Evolutionary conservation across 2,888 invertebrate species (phyloP).

Genomic region (Xestia rhomboidea): DNA sequence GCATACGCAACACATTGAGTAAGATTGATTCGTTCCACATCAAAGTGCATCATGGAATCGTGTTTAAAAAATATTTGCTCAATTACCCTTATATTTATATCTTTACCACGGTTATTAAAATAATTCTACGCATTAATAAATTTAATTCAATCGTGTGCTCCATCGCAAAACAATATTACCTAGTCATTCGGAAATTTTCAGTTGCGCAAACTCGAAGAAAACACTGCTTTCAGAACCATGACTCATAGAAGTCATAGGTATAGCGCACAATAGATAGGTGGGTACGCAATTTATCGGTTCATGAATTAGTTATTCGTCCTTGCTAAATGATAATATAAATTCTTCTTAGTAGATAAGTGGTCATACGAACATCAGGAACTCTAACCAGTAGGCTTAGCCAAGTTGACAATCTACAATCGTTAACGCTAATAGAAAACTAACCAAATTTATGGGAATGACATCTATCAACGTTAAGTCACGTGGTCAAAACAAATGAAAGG

Average conservation of each 20-base stretch:
- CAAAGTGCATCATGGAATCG: constrained; percentile 37
- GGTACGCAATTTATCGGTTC: constrained; percentile 26
- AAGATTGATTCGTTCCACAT: constrained; percentile 45
- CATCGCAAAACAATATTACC: not conserved
- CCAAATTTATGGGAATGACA: too few species aligned
- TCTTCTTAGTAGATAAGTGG: constrained; percentile 2
- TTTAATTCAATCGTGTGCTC: constrained; percentile 9
- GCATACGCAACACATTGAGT: constrained; percentile 32
- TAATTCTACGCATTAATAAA: constrained; percentile 30
- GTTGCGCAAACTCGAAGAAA: constrained; percentile 20
- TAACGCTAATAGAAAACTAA: too few species aligned
- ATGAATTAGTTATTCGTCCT: constrained; percentile 41
- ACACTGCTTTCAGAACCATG: constrained; percentile 26
- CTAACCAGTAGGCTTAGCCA: too few species aligned
- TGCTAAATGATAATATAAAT: constrained; percentile 20
- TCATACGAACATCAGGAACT: constrained; percentile 8
- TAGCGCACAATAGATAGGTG: not conserved
- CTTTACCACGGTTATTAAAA: constrained; percentile 19
- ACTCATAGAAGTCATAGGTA: constrained; percentile 32
- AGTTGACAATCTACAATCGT: too few species aligned
- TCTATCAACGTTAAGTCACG: too few species aligned
- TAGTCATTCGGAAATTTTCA: constrained; percentile 14
- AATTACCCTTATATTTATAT: constrained; percentile 29
- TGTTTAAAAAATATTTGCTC: constrained; percentile 43
- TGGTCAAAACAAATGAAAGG: too few species aligned